A percentile compares a stretch with the other conserved stretches of the same genome.
phyloP scores from a whole-genome alignment of 2,113 vertebrate genomes.

The Corythornis cristatus region DNA sequence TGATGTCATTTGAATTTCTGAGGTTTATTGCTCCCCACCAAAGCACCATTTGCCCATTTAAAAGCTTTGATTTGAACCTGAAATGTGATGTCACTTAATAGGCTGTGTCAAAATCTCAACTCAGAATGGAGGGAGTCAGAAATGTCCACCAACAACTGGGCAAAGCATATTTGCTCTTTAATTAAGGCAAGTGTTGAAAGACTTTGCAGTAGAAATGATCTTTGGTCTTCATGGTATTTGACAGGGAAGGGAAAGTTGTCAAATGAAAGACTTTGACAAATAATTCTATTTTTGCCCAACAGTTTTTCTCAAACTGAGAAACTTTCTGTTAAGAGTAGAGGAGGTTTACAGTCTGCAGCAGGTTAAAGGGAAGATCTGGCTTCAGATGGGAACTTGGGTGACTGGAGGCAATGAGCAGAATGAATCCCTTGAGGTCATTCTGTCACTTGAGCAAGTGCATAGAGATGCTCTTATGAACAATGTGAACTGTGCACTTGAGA shows the following conservation, averaged over 20 bases:
- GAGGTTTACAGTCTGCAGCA: neutral
- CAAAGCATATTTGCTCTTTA: neutral
- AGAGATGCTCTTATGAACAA: neutral
- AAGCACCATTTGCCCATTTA: neutral
- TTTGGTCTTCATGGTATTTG: neutral
- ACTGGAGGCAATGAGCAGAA: neutral
- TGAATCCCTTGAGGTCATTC: neutral
- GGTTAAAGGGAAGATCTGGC: constrained; percentile 18
- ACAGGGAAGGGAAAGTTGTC: neutral
- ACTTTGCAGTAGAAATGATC: neutral
- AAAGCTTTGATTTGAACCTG: neutral
- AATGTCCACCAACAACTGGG: accelerated
- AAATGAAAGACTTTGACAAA: neutral
- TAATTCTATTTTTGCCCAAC: neutral
- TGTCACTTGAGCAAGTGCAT: neutral
- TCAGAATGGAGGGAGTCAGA: neutral
- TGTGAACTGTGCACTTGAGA: neutral
- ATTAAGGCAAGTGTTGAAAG: neutral
- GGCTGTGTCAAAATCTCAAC: neutral
- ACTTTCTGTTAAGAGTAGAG: neutral
- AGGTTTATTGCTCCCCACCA: neutral
- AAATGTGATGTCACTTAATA: neutral
- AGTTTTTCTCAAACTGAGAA: neutral
- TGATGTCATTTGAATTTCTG: neutral
- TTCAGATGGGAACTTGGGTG: neutral